Base-by-base conservation (phyloP, 2,113 vertebrate species). In the Stictonetta naevosa region DNA sequence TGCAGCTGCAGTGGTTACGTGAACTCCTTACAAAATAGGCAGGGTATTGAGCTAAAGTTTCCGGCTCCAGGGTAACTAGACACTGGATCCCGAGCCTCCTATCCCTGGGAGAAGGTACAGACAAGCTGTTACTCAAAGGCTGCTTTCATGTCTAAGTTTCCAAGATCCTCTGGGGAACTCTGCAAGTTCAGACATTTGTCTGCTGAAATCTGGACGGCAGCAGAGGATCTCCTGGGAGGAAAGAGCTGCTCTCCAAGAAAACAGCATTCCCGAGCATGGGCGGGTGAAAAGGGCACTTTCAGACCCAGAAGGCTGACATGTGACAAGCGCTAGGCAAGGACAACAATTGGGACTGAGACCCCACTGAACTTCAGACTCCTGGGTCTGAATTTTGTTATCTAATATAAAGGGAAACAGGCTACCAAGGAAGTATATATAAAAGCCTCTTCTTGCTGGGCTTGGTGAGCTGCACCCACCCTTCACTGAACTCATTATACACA, bases 101-200 rank as follows among this genome's bases (percentile, higher is more conserved):
- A 81, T 50, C 93, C 86, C 94, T 82, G 91, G 58, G 81, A 96
- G 69, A 91, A 89, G 58, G 77, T 31, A 91, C 77, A 86, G 92
- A 87, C 69, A 95, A 87, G 78, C 81, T 69, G 34, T 60, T 93
- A 73, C 66, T 92, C 92, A 95, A 97, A 89, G 62, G 91, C 84
- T 74, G 92, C 94, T 91, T 93, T 96, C 89, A 95, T 7, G 4
- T 91, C 94, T 92, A 89, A 38, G 58, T 86, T 96, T 92, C 71
- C 91, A 42, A 28, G 62, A 33, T 87, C 76, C 86, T 58, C 62
- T 0, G 0, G 83, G 58, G 93, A 89, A n/a, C 6, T 1, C 0
- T 0, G 74, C 83, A 78, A 55, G 72, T 71, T 74, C 64, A 71
- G 83, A 83, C 22, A 23, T 55, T 74, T 44, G 33, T 60, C 83